Conservation (phyloP, 1,140 invertebrate genomes). For the Caenorhabditis remanei region DNA sequence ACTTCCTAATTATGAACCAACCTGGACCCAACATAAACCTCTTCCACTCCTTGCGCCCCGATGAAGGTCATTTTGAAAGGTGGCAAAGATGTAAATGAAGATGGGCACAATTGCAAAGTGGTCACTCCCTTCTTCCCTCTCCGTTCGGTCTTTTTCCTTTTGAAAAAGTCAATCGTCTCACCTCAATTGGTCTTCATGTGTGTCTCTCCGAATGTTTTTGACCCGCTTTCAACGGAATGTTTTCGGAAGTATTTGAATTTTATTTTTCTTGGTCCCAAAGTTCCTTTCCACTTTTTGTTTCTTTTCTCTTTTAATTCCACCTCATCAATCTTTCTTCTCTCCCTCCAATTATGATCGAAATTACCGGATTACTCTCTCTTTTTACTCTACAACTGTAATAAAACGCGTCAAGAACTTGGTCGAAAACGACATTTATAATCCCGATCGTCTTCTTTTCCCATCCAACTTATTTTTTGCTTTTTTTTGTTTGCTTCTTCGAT, state of each 20-base stretch:
- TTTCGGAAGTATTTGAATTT: neutral
- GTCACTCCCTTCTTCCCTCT: neutral
- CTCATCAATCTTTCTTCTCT: slow-evolving; percentile 25
- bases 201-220: neutral
- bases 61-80: slow-evolving; percentile 29
- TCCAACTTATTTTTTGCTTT: neutral
- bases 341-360: slow-evolving; percentile 20
- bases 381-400: slow-evolving; percentile 13
- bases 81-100: slow-evolving; percentile 50
- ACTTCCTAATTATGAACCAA: no score
- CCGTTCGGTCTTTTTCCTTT: slow-evolving; percentile 28
- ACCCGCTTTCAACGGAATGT: neutral
- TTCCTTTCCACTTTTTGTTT: neutral
- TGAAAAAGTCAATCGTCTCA: slow-evolving; percentile 27
- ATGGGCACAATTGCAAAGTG: slow-evolving; percentile 39
- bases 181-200: slow-evolving; percentile 27
- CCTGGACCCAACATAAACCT: neutral
- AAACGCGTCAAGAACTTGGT: slow-evolving; percentile 29
- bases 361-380: slow-evolving; percentile 51
- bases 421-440: slow-evolving; percentile 35
- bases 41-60: neutral
- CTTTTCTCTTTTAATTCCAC: neutral
- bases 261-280: no score
- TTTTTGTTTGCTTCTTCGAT: neutral
- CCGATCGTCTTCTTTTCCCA: neutral